Evolutionary conservation across 2,113 vertebrate species (phyloP), one percentile per base, ranked within the genome.

Genomic region (Thunnus thynnus): DNA sequence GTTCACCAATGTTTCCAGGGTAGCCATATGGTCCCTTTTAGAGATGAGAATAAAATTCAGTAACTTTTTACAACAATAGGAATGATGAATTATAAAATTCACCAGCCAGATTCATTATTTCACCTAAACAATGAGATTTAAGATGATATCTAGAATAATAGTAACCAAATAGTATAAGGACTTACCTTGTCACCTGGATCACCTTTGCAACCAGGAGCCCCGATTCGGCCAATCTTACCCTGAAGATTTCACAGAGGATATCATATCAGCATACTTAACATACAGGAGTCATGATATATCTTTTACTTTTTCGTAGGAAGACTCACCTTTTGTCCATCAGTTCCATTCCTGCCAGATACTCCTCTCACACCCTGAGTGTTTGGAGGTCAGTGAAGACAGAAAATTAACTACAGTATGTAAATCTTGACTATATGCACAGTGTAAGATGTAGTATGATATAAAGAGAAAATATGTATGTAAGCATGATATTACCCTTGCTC

Each of bases 181-280:
- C 94, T 87, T 81, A 98, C 97, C 92, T 93, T 95, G 54, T 94
- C 94, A 25, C 97, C 97, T 0, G 93, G 80, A 86, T 98, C 97
- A 51, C 97, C 97, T 89, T 99, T 98, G 91, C 97, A 98, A 61
- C 97, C 97, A 1, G 96, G 95, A 75, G 96, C 87, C 85, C 97
- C 97, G 17, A 99, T 97, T 63, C 96, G 95, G 3, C 97, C 97
- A 25, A 95, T 86, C 85, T 94, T 97, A 72, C 97, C 97, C 97
- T 99, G 86, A n/a, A 83, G 90, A 64, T 62, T 61, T 71, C 11
- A 22, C 55, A 73, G 6, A 76, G 14, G 1, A 60, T 3, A 54
- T 20, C 4, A 22, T 13, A 54, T 82, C 25, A 79, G 3, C 44
- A 11, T 44, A 46, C 27, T 20, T 6, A 69, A 47, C 4, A 32